Percentiles rank a stretch among this genome's conserved stretches.
phyloP scores from a whole-genome alignment of 2,888 invertebrate genomes.

The Oxycera nigricornis region DNA sequence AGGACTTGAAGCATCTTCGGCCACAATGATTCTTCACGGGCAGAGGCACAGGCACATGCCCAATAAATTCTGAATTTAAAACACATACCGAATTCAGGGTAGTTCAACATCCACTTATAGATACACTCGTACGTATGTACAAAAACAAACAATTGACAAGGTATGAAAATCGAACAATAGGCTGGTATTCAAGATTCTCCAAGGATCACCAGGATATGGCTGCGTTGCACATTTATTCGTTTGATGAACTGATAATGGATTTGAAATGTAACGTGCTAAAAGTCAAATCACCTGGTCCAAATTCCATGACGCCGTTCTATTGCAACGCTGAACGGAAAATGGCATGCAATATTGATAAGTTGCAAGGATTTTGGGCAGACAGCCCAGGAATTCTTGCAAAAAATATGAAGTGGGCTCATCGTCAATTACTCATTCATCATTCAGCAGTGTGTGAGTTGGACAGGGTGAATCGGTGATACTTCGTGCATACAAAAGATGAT shows the following conservation, averaged over 20 bases:
- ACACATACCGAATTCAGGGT: conserved; percentile 5
- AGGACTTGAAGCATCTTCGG: conserved; percentile 6
- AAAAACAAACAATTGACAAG: conserved; percentile 30
- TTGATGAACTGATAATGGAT: conserved; percentile 9
- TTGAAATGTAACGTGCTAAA: conserved; percentile 33
- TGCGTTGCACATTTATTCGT: conserved; percentile 19
- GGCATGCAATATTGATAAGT: conserved; percentile 6
- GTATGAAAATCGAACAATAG: conserved; percentile 26
- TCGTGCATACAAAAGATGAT: too few relatives aligned
- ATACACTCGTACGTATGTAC: not conserved
- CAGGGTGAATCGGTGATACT: conserved; percentile 5
- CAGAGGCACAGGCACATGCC: not conserved
- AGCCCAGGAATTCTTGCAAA: not conserved
- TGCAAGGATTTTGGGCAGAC: not conserved
- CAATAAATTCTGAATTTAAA: conserved; percentile 32
- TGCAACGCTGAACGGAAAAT: conserved; percentile 1
- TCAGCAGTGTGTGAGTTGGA: not conserved
- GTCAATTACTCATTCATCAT: conserved; percentile 39
- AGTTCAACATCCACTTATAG: too few relatives aligned
- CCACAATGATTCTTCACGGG: not conserved
- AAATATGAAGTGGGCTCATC: conserved; percentile 25
- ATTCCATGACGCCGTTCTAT: conserved; percentile 36
- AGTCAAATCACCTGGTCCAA: conserved; percentile 45
- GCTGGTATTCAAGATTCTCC: not conserved
- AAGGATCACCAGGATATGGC: not conserved